Evolutionary conservation across 2,888 invertebrate species (phyloP).

Genomic region (Ceraclea dissimilis): DNA sequence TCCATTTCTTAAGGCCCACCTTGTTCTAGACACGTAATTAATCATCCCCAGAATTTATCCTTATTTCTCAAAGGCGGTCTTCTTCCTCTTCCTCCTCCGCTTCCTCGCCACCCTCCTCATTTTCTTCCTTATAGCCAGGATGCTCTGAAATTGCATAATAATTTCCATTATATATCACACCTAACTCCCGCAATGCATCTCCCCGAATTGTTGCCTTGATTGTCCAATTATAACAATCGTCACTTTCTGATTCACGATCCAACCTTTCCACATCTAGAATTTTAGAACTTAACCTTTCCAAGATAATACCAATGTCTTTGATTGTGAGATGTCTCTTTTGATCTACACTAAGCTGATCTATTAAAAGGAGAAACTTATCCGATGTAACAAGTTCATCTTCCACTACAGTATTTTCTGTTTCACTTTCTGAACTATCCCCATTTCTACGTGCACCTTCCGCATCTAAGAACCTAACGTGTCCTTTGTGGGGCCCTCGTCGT

Average conservation of each 20-base stretch:
- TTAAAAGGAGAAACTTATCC: slow-evolving; percentile 86
- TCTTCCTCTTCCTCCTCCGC: slow-evolving; percentile 78
- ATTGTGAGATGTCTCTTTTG: slow-evolving; percentile 88
- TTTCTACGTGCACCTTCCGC: slow-evolving; percentile 61
- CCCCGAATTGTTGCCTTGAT: slow-evolving; percentile 92
- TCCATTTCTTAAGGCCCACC: not conserved
- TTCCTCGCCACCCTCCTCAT: slow-evolving; percentile 78
- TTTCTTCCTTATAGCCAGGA: slow-evolving; percentile 87
- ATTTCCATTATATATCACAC: slow-evolving; percentile 91
- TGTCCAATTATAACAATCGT: slow-evolving; percentile 94
- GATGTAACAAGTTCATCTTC: slow-evolving; percentile 85
- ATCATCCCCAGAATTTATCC: slow-evolving; percentile 21
- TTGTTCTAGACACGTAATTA: not conserved
- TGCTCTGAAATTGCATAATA: slow-evolving; percentile 94
- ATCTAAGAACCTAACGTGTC: slow-evolving; percentile 81
- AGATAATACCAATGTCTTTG: slow-evolving; percentile 91
- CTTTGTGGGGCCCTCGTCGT: slow-evolving; percentile 53
- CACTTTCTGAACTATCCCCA: slow-evolving; percentile 85
- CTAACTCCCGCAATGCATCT: slow-evolving; percentile 82
- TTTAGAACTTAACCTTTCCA: slow-evolving; percentile 86
- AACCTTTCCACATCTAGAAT: slow-evolving; percentile 89
- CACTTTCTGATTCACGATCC: slow-evolving; percentile 86
- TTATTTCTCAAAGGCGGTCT: slow-evolving; percentile 53
- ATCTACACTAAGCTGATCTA: slow-evolving; percentile 87
- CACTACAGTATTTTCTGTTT: slow-evolving; percentile 88